A percentile compares a stretch with the other conserved stretches of the same genome.
These are phyloP conservation scores for Neoascia interrupta DNA, from an alignment of 2,888 invertebrate genomes.

Conservation along the genomic window DNA sequence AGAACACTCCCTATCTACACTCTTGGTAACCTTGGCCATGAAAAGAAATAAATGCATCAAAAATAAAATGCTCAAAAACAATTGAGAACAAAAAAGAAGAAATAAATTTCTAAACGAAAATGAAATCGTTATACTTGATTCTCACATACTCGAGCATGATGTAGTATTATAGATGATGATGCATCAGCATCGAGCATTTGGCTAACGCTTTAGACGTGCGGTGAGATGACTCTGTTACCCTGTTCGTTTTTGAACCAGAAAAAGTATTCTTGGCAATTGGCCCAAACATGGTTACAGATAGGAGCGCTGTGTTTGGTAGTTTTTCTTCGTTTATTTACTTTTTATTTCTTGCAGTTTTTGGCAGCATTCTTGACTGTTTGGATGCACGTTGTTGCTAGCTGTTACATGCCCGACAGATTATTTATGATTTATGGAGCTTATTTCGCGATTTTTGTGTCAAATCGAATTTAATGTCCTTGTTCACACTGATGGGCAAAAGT, in stretches of 20 bases:
- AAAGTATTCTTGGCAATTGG: slow-evolving; percentile 57
- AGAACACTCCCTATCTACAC: too few species aligned
- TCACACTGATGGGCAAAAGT: slow-evolving; percentile 20
- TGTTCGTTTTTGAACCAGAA: slow-evolving; percentile 40
- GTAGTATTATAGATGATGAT: slow-evolving; percentile 58
- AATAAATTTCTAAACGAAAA: slow-evolving; percentile 36
- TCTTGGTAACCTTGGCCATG: slow-evolving; percentile 64
- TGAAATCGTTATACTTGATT: slow-evolving; percentile 35
- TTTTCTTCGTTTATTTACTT: too few species aligned
- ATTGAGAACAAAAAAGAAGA: neutral
- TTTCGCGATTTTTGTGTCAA: too few species aligned
- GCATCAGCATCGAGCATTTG: slow-evolving; percentile 61
- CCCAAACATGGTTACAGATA: too few species aligned
- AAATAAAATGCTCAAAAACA: slow-evolving; percentile 42
- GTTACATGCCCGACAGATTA: slow-evolving; percentile 41
- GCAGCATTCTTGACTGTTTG: slow-evolving; percentile 40
- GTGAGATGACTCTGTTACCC: slow-evolving; percentile 18
- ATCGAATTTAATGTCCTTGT: slow-evolving; percentile 37
- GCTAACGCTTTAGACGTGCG: slow-evolving; percentile 55
- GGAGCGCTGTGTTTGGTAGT: slow-evolving; percentile 10
- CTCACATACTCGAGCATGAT: slow-evolving; percentile 36
- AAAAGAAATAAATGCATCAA: slow-evolving; percentile 57
- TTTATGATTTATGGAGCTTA: slow-evolving; percentile 64
- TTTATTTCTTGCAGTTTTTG: slow-evolving; percentile 26
- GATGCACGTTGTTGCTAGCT: slow-evolving; percentile 49